Percentiles rank a stretch among this genome's conserved stretches.
These are phyloP conservation scores for Ectemnius lituratus DNA, from an alignment of 2,888 invertebrate genomes.

Conservation along the genomic window DNA sequence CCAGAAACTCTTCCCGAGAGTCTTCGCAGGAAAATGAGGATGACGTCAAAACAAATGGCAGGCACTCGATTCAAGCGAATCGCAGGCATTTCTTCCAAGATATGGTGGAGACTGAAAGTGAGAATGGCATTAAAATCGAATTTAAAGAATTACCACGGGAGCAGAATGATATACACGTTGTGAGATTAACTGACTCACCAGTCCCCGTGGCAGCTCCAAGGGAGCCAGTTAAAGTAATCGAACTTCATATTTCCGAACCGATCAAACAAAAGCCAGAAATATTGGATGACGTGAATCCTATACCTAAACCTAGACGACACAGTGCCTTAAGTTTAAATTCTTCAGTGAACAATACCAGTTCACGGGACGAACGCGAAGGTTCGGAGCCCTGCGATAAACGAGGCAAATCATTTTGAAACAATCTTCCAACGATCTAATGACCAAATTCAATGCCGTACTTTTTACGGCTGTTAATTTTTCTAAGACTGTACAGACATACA, in stretches of 20 bases:
- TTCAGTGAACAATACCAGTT: slow-evolving; percentile 7
- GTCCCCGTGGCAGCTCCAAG: slow-evolving; percentile 52
- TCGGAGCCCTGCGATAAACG: slow-evolving; percentile 32
- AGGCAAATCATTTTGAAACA: slow-evolving; percentile 60
- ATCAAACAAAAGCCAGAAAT: slow-evolving; percentile 75
- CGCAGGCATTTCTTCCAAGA: slow-evolving; percentile 69
- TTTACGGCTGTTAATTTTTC: slow-evolving; percentile 25
- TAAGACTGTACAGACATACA: slow-evolving; percentile 36
- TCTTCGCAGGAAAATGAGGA: slow-evolving; percentile 40
- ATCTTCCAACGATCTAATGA: neutral
- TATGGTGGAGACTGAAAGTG: slow-evolving; percentile 57
- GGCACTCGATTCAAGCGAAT: slow-evolving; percentile 65
- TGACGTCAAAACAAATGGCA: slow-evolving; percentile 40
- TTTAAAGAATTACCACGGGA: slow-evolving; percentile 69
- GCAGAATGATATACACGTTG: slow-evolving; percentile 69
- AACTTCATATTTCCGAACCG: slow-evolving; percentile 80
- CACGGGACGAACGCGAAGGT: slow-evolving; percentile 19
- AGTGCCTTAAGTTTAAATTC: slow-evolving; percentile 56
- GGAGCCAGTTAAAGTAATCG: slow-evolving; percentile 76
- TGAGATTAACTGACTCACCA: slow-evolving; percentile 66
- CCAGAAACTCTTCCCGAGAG: slow-evolving; percentile 47
- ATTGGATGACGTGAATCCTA: slow-evolving; percentile 76
- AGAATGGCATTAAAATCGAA: slow-evolving; percentile 64
- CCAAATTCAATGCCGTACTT: slow-evolving; percentile 19
- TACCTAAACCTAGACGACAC: slow-evolving; percentile 81